phyloP scores from a whole-genome alignment of 1,140 invertebrate genomes.

The Brachionus rotundiformis region DNA sequence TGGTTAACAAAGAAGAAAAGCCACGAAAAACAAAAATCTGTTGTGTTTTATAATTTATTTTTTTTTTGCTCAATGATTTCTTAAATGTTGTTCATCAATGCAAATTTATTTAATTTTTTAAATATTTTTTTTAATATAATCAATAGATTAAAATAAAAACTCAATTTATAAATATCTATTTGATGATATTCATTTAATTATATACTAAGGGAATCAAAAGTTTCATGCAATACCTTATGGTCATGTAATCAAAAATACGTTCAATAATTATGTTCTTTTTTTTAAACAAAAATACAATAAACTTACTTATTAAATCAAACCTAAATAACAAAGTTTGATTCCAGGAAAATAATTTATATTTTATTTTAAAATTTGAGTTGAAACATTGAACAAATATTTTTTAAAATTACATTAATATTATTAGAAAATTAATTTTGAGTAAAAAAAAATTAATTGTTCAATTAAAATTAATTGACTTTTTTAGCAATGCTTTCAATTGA shows the following conservation, averaged over 20 bases:
- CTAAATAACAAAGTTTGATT: too few relatives aligned
- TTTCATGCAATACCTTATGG: too few relatives aligned
- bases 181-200: too few relatives aligned
- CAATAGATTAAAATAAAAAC: too few relatives aligned
- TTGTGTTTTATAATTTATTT: background rate
- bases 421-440: background rate
- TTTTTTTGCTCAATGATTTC: background rate
- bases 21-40: constrained; percentile 40
- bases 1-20: constrained; percentile 37
- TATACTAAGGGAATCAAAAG: too few relatives aligned
- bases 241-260: too few relatives aligned
- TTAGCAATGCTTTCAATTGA: background rate
- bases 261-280: too few relatives aligned
- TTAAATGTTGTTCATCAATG: background rate
- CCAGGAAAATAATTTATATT: too few relatives aligned
- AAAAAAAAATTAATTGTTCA: background rate
- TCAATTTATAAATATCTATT: background rate
- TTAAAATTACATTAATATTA: background rate
- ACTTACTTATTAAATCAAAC: too few relatives aligned
- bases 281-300: too few relatives aligned
- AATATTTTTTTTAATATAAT: background rate
- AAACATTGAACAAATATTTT: too few relatives aligned
- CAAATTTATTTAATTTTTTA: background rate
- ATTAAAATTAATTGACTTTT: background rate
- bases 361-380: too few relatives aligned